phyloP scores from a whole-genome alignment of 1,140 invertebrate species.

The Trachelipus rathkii region DNA sequence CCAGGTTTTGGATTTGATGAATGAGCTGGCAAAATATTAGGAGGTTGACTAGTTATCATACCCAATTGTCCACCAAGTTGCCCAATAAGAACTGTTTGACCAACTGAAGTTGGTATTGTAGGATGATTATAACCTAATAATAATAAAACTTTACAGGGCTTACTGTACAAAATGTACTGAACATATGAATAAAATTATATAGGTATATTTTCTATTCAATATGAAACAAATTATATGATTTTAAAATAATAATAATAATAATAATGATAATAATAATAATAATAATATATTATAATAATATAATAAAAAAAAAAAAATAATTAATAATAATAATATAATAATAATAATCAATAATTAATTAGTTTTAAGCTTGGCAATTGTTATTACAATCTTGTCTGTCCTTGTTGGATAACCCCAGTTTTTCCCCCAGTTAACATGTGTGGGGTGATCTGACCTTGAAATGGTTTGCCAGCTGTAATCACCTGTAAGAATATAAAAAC shows the following conservation, averaged over 20 bases:
- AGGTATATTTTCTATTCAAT: no score
- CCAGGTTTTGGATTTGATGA: slow-evolving; percentile 49
- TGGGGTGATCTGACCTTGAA: slow-evolving; percentile 70
- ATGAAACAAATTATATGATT: no score
- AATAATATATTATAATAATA: no score
- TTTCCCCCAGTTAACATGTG: slow-evolving; percentile 71
- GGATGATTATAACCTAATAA: slow-evolving; percentile 35
- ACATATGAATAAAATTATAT: no score
- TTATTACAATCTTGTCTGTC: not conserved
- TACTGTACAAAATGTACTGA: no score
- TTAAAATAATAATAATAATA: no score
- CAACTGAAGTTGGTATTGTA: slow-evolving; percentile 40
- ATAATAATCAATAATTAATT: no score
- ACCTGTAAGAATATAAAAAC: slow-evolving; percentile 50
- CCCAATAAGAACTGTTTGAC: slow-evolving; percentile 41
- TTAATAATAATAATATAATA: no score
- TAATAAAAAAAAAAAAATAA: no score
- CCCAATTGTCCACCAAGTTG: slow-evolving; percentile 55
- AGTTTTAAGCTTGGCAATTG: no score
- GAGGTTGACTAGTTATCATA: slow-evolving; percentile 66
- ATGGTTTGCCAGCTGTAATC: slow-evolving; percentile 72
- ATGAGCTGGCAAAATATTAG: slow-evolving; percentile 59
- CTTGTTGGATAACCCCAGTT: slow-evolving; percentile 46
- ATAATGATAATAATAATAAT: no score
- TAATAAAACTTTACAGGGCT: no score